Conservation (phyloP, 2,113 vertebrate species). For the Cephalopterus ornatus region DNA sequence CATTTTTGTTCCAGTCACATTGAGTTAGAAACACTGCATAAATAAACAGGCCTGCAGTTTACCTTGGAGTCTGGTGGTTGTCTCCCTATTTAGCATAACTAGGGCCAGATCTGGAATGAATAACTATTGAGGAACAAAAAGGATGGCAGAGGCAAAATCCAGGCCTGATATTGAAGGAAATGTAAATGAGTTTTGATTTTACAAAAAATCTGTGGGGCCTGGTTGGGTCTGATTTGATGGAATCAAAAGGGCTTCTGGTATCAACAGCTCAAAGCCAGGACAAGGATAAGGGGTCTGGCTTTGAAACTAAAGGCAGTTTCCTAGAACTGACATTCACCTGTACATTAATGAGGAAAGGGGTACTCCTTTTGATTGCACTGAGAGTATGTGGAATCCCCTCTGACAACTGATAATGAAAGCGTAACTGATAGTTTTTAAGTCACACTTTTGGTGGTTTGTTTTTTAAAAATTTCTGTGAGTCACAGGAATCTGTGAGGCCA, state of each 20-base stretch:
- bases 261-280: not conserved
- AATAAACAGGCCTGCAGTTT: not conserved
- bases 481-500: conserved; percentile 27
- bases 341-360: not conserved
- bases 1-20: not conserved
- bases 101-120: not conserved
- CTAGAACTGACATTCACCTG: not conserved
- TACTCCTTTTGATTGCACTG: not conserved
- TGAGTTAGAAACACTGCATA: not conserved
- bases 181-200: not conserved
- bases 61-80: not conserved
- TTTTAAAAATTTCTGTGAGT: conserved; percentile 63
- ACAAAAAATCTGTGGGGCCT: not conserved
- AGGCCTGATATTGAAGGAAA: not conserved
- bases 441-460: conserved; percentile 49
- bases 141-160: not conserved
- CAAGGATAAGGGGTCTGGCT: not conserved
- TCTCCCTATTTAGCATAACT: not conserved
- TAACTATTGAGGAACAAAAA: not conserved
- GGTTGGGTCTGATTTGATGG: not conserved
- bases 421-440: conserved; percentile 48
- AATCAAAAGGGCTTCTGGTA: not conserved
- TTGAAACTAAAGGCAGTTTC: not conserved
- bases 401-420: conserved; percentile 19
- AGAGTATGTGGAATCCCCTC: conserved; percentile 38